A percentile compares a stretch with the other conserved stretches of the same genome.
phyloP scores from a whole-genome alignment of 2,888 invertebrate genomes.

The Phaedon cochleariae region DNA sequence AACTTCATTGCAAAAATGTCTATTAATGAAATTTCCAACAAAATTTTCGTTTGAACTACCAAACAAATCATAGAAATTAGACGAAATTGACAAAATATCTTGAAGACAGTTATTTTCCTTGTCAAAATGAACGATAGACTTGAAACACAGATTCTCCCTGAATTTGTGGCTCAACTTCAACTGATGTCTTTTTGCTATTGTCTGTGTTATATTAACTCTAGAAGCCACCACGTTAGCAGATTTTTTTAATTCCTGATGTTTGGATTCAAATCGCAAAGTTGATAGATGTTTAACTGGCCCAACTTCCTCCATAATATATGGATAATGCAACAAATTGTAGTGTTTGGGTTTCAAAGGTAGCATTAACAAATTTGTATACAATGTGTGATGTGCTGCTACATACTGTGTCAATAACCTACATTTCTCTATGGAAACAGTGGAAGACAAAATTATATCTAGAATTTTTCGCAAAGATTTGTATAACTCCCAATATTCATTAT shows the following conservation, averaged over 20 bases:
- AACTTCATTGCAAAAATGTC: no score
- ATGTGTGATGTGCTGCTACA: background rate
- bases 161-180: background rate
- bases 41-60: no score
- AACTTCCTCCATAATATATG: conserved; percentile 15
- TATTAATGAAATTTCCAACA: no score
- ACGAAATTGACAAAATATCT: no score
- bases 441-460: conserved; percentile 16
- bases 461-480: conserved; percentile 28
- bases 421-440: background rate
- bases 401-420: conserved; percentile 12
- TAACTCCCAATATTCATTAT: conserved; percentile 37
- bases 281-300: background rate
- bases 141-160: no score
- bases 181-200: background rate
- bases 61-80: no score
- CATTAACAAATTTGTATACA: background rate
- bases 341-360: conserved; percentile 24
- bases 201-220: background rate
- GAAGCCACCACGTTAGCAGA: conserved; percentile 17
- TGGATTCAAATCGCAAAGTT: conserved; percentile 21
- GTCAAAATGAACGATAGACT: no score
- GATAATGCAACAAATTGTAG: conserved; percentile 31
- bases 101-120: no score
- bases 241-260: conserved; percentile 22